Evolutionary conservation across 2,888 invertebrate genomes (phyloP).

Genomic region (Dione juno): DNA sequence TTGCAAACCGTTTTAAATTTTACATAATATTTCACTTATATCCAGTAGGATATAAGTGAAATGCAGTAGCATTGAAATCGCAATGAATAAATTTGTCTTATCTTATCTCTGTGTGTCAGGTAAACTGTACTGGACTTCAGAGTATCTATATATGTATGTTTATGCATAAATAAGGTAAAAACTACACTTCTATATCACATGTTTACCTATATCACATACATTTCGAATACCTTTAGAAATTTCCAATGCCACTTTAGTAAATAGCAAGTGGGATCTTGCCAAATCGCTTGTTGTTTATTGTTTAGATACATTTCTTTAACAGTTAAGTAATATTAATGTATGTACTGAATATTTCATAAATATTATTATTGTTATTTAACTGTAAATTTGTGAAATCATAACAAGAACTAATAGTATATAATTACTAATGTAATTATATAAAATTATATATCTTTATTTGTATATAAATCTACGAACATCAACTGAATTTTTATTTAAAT

Average conservation of each 20-base stretch:
- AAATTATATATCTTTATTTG: too few relatives aligned
- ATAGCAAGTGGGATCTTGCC: background rate
- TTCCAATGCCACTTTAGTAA: background rate
- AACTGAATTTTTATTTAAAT: too few relatives aligned
- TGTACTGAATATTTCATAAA: too few relatives aligned
- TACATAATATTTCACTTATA: background rate
- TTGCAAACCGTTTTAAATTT: background rate
- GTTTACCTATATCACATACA: background rate
- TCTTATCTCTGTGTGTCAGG: constrained; percentile 14
- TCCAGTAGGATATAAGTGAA: background rate
- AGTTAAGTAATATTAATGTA: too few relatives aligned
- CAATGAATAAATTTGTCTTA: background rate
- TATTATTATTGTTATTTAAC: too few relatives aligned
- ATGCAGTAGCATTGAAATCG: too few relatives aligned
- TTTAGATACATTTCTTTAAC: background rate
- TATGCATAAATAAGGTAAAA: background rate
- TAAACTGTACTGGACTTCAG: background rate
- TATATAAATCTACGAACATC: too few relatives aligned
- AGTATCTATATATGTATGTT: background rate
- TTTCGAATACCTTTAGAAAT: background rate
- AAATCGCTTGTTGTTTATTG: constrained; percentile 2
- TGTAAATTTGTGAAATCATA: too few relatives aligned
- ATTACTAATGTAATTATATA: too few relatives aligned
- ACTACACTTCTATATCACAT: background rate
- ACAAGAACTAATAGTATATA: too few relatives aligned